Base-by-base conservation (phyloP, 2,797 vertebrate species). In the Vultur gryphus region DNA sequence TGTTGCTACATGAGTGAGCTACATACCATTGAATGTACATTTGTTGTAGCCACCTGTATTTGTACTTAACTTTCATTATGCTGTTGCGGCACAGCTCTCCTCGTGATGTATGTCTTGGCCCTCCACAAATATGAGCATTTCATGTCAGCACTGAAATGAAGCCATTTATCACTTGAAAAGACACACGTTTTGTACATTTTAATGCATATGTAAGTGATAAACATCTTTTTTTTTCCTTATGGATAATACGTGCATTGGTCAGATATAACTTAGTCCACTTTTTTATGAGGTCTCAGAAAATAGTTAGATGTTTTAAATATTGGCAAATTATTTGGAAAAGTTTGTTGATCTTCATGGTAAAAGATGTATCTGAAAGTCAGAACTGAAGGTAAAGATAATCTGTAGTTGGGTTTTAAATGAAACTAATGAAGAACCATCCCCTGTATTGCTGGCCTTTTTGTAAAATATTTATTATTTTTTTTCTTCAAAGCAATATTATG, bases 41-140 rank as follows among this genome's bases (percentile, higher is more conserved):
- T 88, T 62, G 75, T 82, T 94, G 41, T 33, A 87, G 48, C 46
- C 91, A 93, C 67, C 89, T 86, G 61, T 66, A 6, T 75, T 94
- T 93, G 85, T 81, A 33, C 87, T 96, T 84, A 77, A 78, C 62
- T 61, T 83, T 26, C 6, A 23, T 62, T 85, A 13, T 29, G 49
- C 70, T 80, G 21, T 19, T 77, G 62, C 41, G 91, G 41, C 70
- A 64, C 23, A 75, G 49, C 62, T 93, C 49, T 87, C 23, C 46
- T 66, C 1, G 0, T 55, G 71, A 52, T 70, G 15, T 23, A 5
- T 76, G 79, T 87, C 64, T 91, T 88, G 85, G 89, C 49, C 19
- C 33, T 54, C 51, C 52, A 19, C 33, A 48, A 66, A 55, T 12
- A 61, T 1, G 2, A 66, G 10, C 39, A 31, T 77, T 61, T 84